Conservation (phyloP, 2,888 invertebrate species). For the Tenthredo scrophulariae region DNA sequence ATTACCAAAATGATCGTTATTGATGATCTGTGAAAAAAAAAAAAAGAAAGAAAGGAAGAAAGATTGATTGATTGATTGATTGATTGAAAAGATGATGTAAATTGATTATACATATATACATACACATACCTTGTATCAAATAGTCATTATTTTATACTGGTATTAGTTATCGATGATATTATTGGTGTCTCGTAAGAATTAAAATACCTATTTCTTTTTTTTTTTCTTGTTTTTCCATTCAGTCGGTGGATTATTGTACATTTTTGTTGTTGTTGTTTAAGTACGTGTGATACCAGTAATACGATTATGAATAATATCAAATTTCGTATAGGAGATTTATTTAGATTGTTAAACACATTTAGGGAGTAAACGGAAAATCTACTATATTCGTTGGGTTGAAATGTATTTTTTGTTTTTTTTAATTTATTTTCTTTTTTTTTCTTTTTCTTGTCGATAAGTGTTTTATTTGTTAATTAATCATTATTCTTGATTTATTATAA, state of each 20-base stretch:
- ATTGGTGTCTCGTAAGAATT: not conserved
- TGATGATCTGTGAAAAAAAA: not conserved
- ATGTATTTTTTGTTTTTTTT: too few species aligned
- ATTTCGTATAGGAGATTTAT: too few species aligned
- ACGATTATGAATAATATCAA: not conserved
- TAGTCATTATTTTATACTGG: not conserved
- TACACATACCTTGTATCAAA: not conserved
- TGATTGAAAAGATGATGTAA: constrained; percentile 38
- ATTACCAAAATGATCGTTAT: constrained; percentile 4
- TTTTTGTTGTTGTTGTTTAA: not conserved
- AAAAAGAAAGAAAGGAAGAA: constrained; percentile 54
- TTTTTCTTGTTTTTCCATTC: not conserved
- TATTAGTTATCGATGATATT: not conserved
- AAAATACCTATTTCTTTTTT: not conserved
- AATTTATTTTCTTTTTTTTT: too few species aligned
- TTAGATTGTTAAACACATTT: too few species aligned
- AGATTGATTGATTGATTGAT: too few species aligned
- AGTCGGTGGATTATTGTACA: not conserved
- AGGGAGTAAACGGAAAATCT: too few species aligned
- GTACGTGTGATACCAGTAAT: not conserved
- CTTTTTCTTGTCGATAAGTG: not conserved
- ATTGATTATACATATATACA: not conserved
- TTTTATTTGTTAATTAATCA: not conserved
- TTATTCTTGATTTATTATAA: not conserved
- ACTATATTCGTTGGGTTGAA: too few species aligned